phyloP scores from a whole-genome alignment of 2,888 invertebrate genomes.

The Cepaea hortensis region DNA sequence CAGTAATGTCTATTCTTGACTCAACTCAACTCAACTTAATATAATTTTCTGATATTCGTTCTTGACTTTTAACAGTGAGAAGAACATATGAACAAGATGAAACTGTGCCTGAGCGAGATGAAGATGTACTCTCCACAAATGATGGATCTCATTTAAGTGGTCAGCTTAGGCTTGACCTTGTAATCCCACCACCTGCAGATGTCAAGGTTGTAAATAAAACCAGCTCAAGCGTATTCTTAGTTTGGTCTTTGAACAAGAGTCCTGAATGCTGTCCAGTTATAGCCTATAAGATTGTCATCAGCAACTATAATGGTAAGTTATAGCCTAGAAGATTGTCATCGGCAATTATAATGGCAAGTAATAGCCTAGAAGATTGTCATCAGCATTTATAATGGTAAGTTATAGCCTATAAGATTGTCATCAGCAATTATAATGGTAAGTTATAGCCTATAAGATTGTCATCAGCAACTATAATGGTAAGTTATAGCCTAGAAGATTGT shows the following conservation, averaged over 20 bases:
- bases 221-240: constrained; percentile 42
- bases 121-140: not conserved
- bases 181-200: constrained; percentile 19
- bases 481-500: too few species aligned
- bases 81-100: constrained; percentile 2
- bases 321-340: not conserved
- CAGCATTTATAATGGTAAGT: too few species aligned
- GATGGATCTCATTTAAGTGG: not conserved
- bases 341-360: too few species aligned
- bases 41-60: not conserved
- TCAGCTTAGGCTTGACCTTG: constrained; percentile 3
- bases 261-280: constrained; percentile 51
- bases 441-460: too few species aligned
- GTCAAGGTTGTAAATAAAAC: constrained; percentile 35
- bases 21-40: not conserved
- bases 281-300: constrained; percentile 51
- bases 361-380: too few species aligned
- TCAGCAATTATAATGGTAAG: too few species aligned
- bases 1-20: not conserved
- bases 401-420: too few species aligned
- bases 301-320: constrained; percentile 33
- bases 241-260: constrained; percentile 45
- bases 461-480: too few species aligned
- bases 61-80: not conserved
- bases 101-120: not conserved